These are phyloP conservation scores for Mesocricetus auratus DNA, from an alignment of 2,113 vertebrate genomes.

Conservation along the genomic window DNA sequence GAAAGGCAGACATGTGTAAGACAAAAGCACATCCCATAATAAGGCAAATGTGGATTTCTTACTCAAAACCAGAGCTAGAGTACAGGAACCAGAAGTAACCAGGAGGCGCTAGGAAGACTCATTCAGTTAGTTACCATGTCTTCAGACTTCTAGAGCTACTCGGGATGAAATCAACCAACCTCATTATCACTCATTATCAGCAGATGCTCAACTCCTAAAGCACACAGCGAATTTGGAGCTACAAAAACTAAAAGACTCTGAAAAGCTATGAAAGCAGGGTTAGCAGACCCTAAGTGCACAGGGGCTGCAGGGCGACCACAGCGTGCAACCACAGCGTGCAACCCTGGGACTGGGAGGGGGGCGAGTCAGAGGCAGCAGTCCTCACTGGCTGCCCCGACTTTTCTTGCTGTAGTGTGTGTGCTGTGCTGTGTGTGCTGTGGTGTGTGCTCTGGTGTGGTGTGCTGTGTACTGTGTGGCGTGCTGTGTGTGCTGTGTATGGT, in stretches of 20 bases:
- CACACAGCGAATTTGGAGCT: neutral
- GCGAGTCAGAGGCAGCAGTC: neutral
- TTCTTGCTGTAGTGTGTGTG: neutral
- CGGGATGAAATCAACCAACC: neutral
- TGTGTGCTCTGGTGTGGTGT: neutral
- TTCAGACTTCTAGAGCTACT: neutral
- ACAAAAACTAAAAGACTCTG: neutral
- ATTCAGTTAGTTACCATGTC: neutral
- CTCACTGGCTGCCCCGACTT: neutral
- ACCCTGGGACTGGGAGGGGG: neutral
- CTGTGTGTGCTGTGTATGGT: neutral
- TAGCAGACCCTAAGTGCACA: neutral
- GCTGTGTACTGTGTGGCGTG: neutral
- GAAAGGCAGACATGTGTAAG: neutral
- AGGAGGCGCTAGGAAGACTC: neutral
- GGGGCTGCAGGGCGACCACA: neutral
- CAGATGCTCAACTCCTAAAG: neutral
- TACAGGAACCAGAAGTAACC: neutral
- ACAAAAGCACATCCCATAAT: neutral
- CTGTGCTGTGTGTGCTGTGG: too few species aligned
- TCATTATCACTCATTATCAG: neutral
- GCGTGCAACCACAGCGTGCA: neutral
- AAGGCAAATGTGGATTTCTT: neutral
- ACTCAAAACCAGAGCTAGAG: neutral
- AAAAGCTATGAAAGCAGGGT: neutral